Conservation (phyloP, 2,888 invertebrate species). For the Argynnis bischoffii region DNA sequence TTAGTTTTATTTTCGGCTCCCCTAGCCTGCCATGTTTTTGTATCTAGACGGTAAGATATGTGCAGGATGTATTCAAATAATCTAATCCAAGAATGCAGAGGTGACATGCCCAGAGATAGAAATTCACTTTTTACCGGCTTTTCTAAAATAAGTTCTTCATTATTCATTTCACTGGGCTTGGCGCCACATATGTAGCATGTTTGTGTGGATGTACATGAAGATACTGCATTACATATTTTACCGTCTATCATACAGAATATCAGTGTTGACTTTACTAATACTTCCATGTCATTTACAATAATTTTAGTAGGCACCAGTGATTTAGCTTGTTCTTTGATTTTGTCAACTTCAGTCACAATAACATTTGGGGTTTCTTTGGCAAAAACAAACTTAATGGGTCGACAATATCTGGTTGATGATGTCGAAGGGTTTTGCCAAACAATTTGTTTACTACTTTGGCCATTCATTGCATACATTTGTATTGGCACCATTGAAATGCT, state of each 20-base stretch:
- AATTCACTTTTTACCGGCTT: conserved; percentile 23
- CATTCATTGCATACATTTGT: conserved; percentile 34
- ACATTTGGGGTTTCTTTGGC: conserved; percentile 22
- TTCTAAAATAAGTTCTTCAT: conserved; percentile 24
- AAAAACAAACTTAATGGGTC: conserved; percentile 43
- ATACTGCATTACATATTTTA: conserved; percentile 54
- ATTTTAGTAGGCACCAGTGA: conserved; percentile 1
- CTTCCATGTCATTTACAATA: conserved; percentile 1
- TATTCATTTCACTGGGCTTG: conserved; percentile 53
- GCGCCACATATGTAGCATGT: conserved; percentile 52
- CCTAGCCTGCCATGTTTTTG: conserved; percentile 44
- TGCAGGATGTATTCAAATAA: conserved; percentile 40
- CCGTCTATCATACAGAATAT: conserved; percentile 48
- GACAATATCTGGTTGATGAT: conserved; percentile 45
- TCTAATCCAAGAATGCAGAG: conserved; percentile 46
- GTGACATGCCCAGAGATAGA: conserved; percentile 47
- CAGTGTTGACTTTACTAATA: conserved; percentile 1
- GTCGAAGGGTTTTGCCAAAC: conserved; percentile 45
- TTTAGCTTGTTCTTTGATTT: conserved; percentile 9
- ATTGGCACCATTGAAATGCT: conserved; percentile 45
- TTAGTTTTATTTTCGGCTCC: conserved; percentile 39
- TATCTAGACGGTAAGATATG: conserved; percentile 38
- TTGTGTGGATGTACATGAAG: conserved; percentile 47
- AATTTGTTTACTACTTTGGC: conserved; percentile 37
- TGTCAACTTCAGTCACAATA: conserved; percentile 19